Base-by-base conservation (phyloP, 2,113 vertebrate species). In the Paramisgurnus dabryanus region DNA sequence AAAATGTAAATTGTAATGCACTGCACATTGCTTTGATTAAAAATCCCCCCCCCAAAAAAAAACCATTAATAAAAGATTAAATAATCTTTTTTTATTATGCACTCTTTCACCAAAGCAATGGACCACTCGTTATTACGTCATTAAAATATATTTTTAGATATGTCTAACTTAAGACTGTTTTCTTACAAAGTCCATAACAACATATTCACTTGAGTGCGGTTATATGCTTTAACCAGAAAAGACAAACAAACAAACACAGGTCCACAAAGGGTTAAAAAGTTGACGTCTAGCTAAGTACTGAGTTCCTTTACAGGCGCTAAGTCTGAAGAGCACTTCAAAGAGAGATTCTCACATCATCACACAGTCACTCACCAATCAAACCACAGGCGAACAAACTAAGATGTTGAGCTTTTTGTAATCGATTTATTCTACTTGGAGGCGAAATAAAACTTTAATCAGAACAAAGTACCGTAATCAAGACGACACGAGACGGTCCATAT, bases 311-410 rank as follows among this genome's bases (percentile, higher is more conserved):
- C 61, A 66, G 45, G 74, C 74, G 74, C 74, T 76, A 76, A 76
- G 53, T 66, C 74, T 66, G 74, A 76, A 76, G 74, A 76, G 74
- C 75, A 65, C 75, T 77, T 77, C 75, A 77, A 67, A 77, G 75
- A 66, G 17, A 34, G 75, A 77, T 61, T 49, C 45, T 5, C 72
- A 75, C 57, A 63, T 11, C 57, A 49, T 8, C 18, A 60, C 60
- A 76, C 71, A 22, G 22, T 50, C 74, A 18, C 15, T 77, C 47
- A 41, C 61, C 66, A 77, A 77, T 66, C 75, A 66, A 64, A 76
- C 18, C 11, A 63, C 58, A 49, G 18, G 10, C 58, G 58, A 39
- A 76, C 60, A 64, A 61, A 76, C 73, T 76, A 3, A 77, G 49
- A 41, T 22, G 63, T 41, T 39, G 15, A 66, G 60, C 75, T 40